Base-by-base conservation (phyloP, 2,113 vertebrate genomes). In the Chamaetylas fuelleborni region DNA sequence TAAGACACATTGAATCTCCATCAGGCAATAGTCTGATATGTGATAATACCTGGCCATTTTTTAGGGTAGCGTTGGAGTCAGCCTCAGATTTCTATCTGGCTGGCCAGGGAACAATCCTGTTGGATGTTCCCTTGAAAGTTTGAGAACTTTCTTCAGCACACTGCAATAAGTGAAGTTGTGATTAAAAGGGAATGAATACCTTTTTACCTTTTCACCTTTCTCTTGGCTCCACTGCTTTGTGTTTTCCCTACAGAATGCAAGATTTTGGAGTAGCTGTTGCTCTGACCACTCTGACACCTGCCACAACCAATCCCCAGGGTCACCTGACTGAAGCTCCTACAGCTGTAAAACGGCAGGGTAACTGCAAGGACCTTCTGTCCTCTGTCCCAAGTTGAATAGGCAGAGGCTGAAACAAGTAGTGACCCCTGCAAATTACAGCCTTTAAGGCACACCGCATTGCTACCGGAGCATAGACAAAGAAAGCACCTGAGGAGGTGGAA, bases 401-500 rank as follows among this genome's bases (percentile, higher is more conserved):
- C 25, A 71, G 31, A 56, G 14, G 14, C 33, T 64, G 34, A 42
- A 88, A 72, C 14, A 45, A 76, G 38, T 22, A 47, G 16, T 0
- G 1, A 77, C 16, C 9, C 4, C 62, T 56, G 48, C 2, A 51
- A 71, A 53, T n/a, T 34, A 29, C 40, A 43, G 36, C 43, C 17
- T 9, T 43, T 64, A 5, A 43, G 51, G 26, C 57, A 51, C 16
- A 25, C 19, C 3, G 9, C 31, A 43, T 8, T 34, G 19, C 34
- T 36, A 12, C 8, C 1, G 17, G 10, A 33, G 9, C 57, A 31
- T 0, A 57, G 43, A 53, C 53, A 42, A 0, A 3, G 20, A 36
- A 67, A 60, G 16, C 0, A 0, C 10, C 23, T 22, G 43, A 82
- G 36, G 40, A 20, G 4, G 36, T 19, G 56, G 31, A 13, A 51